Evolutionary conservation across 2,797 vertebrate species (phyloP).

Genomic region (Sciaenops ocellatus): DNA sequence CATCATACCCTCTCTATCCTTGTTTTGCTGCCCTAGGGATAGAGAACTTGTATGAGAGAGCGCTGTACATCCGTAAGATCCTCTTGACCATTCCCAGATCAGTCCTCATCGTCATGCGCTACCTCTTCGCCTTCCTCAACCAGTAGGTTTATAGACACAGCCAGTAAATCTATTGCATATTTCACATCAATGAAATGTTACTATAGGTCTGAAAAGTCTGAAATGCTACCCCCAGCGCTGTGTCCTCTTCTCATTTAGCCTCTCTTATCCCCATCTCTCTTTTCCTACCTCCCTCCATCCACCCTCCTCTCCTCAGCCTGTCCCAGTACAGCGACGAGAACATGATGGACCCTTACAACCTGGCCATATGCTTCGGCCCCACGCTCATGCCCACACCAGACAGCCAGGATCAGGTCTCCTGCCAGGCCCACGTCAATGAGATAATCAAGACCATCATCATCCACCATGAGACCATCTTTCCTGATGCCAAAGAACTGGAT

Average conservation of each 20-base stretch:
- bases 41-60: constrained; percentile 97
- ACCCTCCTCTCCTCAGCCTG: constrained; percentile 82
- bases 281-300: neutral
- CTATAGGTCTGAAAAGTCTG: neutral
- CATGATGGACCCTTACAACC: constrained; percentile 99
- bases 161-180: too few relatives aligned
- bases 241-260: neutral
- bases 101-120: constrained; percentile 96
- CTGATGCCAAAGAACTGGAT: constrained; percentile 95
- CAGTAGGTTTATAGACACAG: constrained; percentile 88
- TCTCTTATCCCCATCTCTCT: neutral
- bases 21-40: constrained; percentile 86
- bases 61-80: constrained; percentile 96
- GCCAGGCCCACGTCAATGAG: constrained; percentile 98
- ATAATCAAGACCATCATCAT: constrained; percentile 99
- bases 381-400: constrained; percentile 99
- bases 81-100: constrained; percentile 95
- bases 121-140: constrained; percentile 98
- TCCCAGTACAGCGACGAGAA: constrained; percentile 99
- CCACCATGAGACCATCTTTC: constrained; percentile 97
- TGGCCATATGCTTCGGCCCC: constrained; percentile 99
- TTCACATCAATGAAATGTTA: neutral
- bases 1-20: neutral
- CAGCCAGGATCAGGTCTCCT: constrained; percentile 96
- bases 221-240: neutral